A percentile compares a stretch with the other conserved stretches of the same genome.
phyloP scores from a whole-genome alignment of 2,113 vertebrate species.

The Corynorhinus townsendii region DNA sequence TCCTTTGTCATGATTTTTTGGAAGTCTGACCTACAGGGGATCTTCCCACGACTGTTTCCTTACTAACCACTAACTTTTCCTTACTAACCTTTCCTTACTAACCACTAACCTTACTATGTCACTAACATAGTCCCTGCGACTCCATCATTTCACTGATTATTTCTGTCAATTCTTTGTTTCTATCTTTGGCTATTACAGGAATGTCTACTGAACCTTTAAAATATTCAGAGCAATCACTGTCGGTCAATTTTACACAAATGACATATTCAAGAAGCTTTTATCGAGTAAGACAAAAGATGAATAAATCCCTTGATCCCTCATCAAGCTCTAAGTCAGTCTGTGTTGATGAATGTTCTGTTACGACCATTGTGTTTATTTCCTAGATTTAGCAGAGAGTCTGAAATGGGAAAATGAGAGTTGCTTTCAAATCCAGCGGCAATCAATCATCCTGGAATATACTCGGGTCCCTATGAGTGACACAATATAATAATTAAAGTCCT shows the following conservation, averaged over 20 bases:
- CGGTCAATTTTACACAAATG: conserved; percentile 39
- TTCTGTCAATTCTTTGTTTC: neutral
- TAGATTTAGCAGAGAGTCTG: conserved; percentile 49
- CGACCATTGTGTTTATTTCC: conserved; percentile 51
- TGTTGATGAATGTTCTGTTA: conserved; percentile 58
- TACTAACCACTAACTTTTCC: no score
- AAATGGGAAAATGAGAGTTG: conserved; percentile 58
- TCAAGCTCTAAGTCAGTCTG: conserved; percentile 42
- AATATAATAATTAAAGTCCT: conserved; percentile 57
- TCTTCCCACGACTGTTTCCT: neutral
- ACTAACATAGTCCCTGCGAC: neutral
- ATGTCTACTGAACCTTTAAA: neutral
- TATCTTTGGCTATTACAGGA: neutral
- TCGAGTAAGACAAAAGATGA: conserved; percentile 30
- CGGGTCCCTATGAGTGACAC: conserved; percentile 35
- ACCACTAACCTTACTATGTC: no score
- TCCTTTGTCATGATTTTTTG: neutral
- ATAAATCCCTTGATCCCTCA: conserved; percentile 22
- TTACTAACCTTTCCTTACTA: no score
- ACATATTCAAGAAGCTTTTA: conserved; percentile 45
- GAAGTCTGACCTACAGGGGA: neutral
- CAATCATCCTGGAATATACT: conserved; percentile 48
- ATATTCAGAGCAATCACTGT: conserved; percentile 16
- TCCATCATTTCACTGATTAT: neutral
- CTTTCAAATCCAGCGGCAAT: conserved; percentile 55